Conservation (phyloP, 2,888 invertebrate genomes). For the Hemithea aestivaria region DNA sequence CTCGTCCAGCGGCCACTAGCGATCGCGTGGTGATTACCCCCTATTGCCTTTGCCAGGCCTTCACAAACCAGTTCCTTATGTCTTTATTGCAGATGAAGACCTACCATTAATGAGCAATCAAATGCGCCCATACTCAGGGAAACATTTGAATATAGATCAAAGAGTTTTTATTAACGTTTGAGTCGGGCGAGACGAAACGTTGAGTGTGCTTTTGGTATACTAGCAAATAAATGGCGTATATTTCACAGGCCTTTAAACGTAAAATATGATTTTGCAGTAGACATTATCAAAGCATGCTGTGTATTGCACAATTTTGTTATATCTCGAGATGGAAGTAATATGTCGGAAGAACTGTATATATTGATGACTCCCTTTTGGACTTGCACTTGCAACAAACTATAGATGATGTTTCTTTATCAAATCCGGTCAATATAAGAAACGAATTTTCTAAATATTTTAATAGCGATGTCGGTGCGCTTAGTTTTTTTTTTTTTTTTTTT, state of each 20-base stretch:
- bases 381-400: neutral
- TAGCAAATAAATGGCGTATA: slow-evolving; percentile 20
- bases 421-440: neutral
- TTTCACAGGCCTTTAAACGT: slow-evolving; percentile 9
- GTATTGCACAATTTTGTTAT: slow-evolving; percentile 7
- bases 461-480: neutral
- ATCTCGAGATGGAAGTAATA: slow-evolving; percentile 1
- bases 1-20: no score
- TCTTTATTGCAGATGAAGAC: slow-evolving; percentile 22
- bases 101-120: slow-evolving; percentile 17
- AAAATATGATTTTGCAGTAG: slow-evolving; percentile 5
- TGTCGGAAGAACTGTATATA: slow-evolving; percentile 1
- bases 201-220: slow-evolving; percentile 17
- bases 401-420: neutral
- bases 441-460: slow-evolving; percentile 3
- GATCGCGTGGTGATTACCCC: no score
- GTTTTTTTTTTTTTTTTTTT: no score
- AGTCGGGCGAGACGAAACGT: slow-evolving; percentile 16
- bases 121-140: slow-evolving; percentile 17
- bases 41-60: slow-evolving; percentile 13
- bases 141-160: slow-evolving; percentile 12
- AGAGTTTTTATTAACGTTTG: slow-evolving; percentile 14
- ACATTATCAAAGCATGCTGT: slow-evolving; percentile 6
- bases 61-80: slow-evolving; percentile 14
- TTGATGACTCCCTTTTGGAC: neutral